Conservation (phyloP, 2,888 invertebrate genomes). For the Tetramorium bicarinatum region DNA sequence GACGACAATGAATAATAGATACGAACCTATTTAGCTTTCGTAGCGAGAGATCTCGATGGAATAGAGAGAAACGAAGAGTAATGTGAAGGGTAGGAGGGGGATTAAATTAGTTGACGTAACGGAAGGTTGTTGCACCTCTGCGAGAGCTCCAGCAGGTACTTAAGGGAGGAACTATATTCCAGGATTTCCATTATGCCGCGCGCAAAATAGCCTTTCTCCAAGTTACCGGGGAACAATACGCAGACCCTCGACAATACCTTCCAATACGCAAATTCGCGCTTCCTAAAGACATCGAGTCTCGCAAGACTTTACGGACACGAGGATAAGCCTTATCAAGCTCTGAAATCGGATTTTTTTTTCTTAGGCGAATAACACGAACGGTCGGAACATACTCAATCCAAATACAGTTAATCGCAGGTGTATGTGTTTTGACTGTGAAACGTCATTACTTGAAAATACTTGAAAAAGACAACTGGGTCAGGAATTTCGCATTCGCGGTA, state of each 20-base stretch:
- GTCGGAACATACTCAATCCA: neutral
- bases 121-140: constrained; percentile 54
- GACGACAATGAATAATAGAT: constrained; percentile 53
- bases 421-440: neutral
- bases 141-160: constrained; percentile 66
- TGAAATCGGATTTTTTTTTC: neutral
- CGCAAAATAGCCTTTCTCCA: constrained; percentile 69
- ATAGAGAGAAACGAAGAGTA: constrained; percentile 48
- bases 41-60: constrained; percentile 26
- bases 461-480: constrained; percentile 8
- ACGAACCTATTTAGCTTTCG: constrained; percentile 51
- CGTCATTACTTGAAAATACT: neutral
- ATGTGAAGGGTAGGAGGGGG: constrained; percentile 17
- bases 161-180: constrained; percentile 68
- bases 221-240: constrained; percentile 58
- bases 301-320: neutral
- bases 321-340: neutral
- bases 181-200: constrained; percentile 62
- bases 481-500: constrained; percentile 11
- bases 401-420: neutral
- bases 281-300: constrained; percentile 46
- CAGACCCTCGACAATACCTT: constrained; percentile 27
- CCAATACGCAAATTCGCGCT: constrained; percentile 51
- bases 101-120: constrained; percentile 52
- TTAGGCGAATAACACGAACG: neutral